Base-by-base conservation (phyloP, 2,888 invertebrate genomes). In the Ferdinandea cuprea region DNA sequence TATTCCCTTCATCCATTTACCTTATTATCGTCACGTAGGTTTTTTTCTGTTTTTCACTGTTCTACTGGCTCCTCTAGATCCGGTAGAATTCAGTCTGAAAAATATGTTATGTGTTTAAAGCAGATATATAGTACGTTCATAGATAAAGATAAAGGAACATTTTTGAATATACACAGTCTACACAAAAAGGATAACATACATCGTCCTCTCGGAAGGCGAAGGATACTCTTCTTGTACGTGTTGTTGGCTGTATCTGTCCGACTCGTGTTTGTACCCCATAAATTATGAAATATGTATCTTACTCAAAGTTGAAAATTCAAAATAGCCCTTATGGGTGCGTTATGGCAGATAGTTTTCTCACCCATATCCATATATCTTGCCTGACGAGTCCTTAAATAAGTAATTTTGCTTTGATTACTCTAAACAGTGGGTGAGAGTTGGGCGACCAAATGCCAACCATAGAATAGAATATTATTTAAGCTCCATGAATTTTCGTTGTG, bases 221-320 rank as follows among this genome's bases (percentile, higher is more conserved):
- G 65, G 58, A 40, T 56, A 13, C 19, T 63, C 35, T 19, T 21
- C 19, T 40, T 35, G 13, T 44, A 44, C 32, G 63, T 63, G 66
- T 37, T 54, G 59, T 65, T 72, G 52, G 58, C 6, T 80, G 50
- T 35, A 42, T 50, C 40, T 40, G 44, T 9, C 48, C 32, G 56
- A 56, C 56, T 50, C 46, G 63, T 52, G 69, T 50, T 65, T 56
- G 63, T 58, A 69, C 58, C 69, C 44, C 71, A 76, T 76, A 81
- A 71, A 81, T 72, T 81, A 76, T 81, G 71, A 76, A n/a, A n/a
- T n/a, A n/a, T 76, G 37, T 74, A 71, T 81, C 59, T 59, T 54
- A 71, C 71, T 61, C 28, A 71, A 58, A 76, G 46, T 61, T 72
- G 71, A 61, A 52, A 80, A 71, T 66, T 81, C 71, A 63, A 72